Evolutionary conservation across 2,888 invertebrate species (phyloP).

Genomic region (Meteorus colon): DNA sequence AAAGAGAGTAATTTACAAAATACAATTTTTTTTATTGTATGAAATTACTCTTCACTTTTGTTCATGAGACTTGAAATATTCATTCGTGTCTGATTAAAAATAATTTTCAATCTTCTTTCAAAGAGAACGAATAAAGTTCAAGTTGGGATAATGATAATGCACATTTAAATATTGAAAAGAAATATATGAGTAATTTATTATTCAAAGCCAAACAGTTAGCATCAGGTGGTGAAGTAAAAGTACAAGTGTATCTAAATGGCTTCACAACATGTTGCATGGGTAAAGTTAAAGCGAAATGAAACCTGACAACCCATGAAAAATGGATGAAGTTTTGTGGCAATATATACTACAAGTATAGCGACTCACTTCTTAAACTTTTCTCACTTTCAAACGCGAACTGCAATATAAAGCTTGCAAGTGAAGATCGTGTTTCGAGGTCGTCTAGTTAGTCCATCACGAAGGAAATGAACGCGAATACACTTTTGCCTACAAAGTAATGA

Average conservation of each 20-base stretch:
- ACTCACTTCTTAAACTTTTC: not conserved
- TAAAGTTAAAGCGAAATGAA: constrained; percentile 23
- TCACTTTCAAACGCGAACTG: not conserved
- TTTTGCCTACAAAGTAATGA: not conserved
- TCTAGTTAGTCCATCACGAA: not conserved
- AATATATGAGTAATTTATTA: not conserved
- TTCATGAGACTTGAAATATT: not conserved
- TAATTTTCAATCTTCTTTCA: not conserved
- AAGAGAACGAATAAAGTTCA: too few relatives aligned
- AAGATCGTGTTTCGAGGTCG: not conserved
- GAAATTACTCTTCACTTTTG: not conserved
- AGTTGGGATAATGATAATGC: not conserved
- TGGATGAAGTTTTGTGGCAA: constrained; percentile 38
- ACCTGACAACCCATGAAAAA: constrained; percentile 44
- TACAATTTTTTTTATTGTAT: not conserved
- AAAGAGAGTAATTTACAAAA: not conserved
- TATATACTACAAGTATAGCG: not conserved
- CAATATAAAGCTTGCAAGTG: not conserved
- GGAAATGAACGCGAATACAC: not conserved
- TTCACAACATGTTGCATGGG: constrained; percentile 1
- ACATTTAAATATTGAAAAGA: not conserved
- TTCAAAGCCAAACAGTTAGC: not conserved
- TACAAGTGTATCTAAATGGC: constrained; percentile 21
- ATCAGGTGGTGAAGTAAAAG: constrained; percentile 35
- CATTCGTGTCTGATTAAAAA: not conserved